phyloP scores from a whole-genome alignment of 2,797 vertebrate genomes.

The Lates japonicus region DNA sequence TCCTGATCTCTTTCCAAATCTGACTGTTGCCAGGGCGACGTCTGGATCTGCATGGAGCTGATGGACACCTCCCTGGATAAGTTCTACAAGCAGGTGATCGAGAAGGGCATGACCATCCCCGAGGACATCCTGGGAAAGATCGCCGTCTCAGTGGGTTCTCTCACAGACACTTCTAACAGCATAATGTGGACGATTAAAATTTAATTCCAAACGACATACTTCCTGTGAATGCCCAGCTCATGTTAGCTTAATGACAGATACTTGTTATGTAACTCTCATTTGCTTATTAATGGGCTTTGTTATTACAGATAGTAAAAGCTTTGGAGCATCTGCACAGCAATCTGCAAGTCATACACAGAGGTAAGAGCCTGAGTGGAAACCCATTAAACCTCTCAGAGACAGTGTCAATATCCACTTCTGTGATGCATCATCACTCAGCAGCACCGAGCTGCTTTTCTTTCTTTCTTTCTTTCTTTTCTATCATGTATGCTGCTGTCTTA shows the following conservation, averaged over 20 bases:
- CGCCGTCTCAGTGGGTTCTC: constrained; percentile 92
- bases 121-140: constrained; percentile 98
- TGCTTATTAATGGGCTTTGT: constrained; percentile 37
- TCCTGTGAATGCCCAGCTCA: constrained; percentile 3
- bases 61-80: constrained; percentile 99
- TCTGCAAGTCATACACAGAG: constrained; percentile 97
- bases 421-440: constrained; percentile 14
- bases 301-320: constrained; percentile 95
- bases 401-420: constrained; percentile 8
- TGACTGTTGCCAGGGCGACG: constrained; percentile 89
- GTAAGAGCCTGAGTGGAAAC: constrained; percentile 82
- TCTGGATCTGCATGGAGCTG: constrained; percentile 99
- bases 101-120: constrained; percentile 93
- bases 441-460: neutral
- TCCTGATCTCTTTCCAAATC: constrained; percentile 15
- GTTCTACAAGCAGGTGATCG: constrained; percentile 97
- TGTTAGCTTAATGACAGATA: neutral
- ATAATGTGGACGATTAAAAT: neutral
- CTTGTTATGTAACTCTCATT: constrained; percentile 4
- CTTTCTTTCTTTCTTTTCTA: neutral
- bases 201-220: neutral
- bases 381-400: constrained; percentile 35
- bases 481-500: neutral
- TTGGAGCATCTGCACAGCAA: constrained; percentile 98
- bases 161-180: neutral